A percentile compares a stretch with the other conserved stretches of the same genome.
Evolutionary conservation across 2,113 vertebrate species (phyloP).

Genomic region (Corydoras maculifer): DNA sequence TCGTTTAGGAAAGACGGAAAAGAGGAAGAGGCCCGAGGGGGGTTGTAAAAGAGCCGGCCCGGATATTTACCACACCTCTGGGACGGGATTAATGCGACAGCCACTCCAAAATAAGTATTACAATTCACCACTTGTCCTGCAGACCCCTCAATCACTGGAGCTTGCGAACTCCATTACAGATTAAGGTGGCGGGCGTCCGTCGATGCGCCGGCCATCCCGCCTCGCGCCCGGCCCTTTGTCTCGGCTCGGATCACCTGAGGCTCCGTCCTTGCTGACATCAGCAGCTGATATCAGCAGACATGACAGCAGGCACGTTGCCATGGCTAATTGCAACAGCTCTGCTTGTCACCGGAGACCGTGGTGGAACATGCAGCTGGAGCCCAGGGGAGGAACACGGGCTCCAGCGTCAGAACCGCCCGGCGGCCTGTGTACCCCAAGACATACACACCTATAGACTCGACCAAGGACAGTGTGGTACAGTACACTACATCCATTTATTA

Average conservation of each 20-base stretch:
- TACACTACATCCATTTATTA: too few species aligned
- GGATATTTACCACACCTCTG: slow-evolving; percentile 28
- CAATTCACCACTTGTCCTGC: slow-evolving; percentile 36
- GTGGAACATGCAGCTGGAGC: slow-evolving; percentile 19
- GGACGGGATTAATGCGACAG: slow-evolving; percentile 21
- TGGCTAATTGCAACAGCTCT: slow-evolving; percentile 40
- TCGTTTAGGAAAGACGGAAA: slow-evolving; percentile 13
- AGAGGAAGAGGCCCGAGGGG: slow-evolving; percentile 7
- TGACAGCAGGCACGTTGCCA: slow-evolving; percentile 38
- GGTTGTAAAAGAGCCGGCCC: slow-evolving; percentile 4
- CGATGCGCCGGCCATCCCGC: slow-evolving; percentile 45
- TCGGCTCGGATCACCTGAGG: slow-evolving; percentile 43
- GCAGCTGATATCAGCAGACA: slow-evolving; percentile 47
- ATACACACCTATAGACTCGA: too few species aligned
- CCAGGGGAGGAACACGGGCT: slow-evolving; percentile 24
- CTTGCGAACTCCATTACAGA: slow-evolving; percentile 52
- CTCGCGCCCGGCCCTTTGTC: slow-evolving; percentile 26
- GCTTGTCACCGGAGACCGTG: slow-evolving; percentile 22
- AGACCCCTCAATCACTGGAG: slow-evolving; percentile 31
- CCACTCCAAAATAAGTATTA: slow-evolving; percentile 42
- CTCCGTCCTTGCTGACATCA: slow-evolving; percentile 47
- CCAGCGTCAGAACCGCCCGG: too few species aligned
- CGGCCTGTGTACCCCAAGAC: too few species aligned
- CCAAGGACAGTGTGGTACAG: too few species aligned
- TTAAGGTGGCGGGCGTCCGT: slow-evolving; percentile 39